Evolutionary conservation across 2,888 invertebrate species (phyloP).

Genomic region (Branchellion lobata): DNA sequence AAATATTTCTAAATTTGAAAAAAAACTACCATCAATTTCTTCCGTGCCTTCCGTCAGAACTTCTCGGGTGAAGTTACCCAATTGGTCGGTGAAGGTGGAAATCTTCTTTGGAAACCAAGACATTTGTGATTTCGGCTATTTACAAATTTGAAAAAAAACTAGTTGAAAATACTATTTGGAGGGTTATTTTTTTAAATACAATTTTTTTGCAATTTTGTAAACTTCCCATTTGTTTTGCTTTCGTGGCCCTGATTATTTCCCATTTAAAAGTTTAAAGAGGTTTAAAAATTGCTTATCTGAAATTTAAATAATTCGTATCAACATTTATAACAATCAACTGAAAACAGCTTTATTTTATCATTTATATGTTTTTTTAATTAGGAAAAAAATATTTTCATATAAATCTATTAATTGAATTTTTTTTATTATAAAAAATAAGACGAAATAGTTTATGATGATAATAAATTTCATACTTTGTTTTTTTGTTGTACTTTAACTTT

Average conservation of each 20-base stretch:
- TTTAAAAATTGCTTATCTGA: no score
- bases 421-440: no score
- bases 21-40: conserved; percentile 66
- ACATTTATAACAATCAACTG: no score
- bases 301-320: no score
- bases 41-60: conserved; percentile 76
- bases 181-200: neutral
- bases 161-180: neutral
- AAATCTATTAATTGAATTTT: no score
- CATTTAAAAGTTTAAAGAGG: neutral
- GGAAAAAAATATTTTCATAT: no score
- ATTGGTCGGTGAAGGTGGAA: conserved; percentile 77
- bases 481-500: no score
- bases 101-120: conserved; percentile 66
- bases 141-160: neutral
- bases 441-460: no score
- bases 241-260: neutral
- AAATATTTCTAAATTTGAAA: no score
- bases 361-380: no score
- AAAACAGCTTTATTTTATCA: no score
- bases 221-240: neutral
- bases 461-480: no score
- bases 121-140: conserved; percentile 24
- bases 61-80: conserved; percentile 80
- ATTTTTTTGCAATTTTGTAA: neutral